Percentiles rank a stretch among this genome's conserved stretches.
These are phyloP conservation scores for Clistopyga incitator DNA, from an alignment of 2,888 invertebrate species.

Conservation along the genomic window DNA sequence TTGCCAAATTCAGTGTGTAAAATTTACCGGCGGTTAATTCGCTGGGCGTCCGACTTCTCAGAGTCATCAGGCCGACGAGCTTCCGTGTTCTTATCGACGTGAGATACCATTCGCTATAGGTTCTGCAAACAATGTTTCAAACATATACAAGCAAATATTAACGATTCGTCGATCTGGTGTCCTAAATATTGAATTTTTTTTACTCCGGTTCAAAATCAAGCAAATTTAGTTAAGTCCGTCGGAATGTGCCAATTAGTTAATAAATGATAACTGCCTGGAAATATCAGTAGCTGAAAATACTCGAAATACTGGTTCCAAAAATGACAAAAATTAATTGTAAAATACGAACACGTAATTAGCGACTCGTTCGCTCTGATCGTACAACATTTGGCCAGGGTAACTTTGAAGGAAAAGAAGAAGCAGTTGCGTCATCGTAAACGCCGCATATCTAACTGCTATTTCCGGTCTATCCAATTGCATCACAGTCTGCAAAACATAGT, in stretches of 20 bases:
- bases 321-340: background rate
- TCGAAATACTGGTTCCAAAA: background rate
- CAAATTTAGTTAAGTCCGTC: no score
- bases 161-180: no score
- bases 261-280: no score
- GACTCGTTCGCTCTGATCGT: slow-evolving; percentile 62
- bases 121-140: slow-evolving; percentile 40
- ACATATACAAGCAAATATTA: background rate
- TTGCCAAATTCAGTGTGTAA: slow-evolving; percentile 63
- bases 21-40: slow-evolving; percentile 67
- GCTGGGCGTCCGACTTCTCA: slow-evolving; percentile 65
- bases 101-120: slow-evolving; percentile 65
- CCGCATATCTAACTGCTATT: slow-evolving; percentile 59
- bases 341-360: slow-evolving; percentile 61
- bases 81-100: slow-evolving; percentile 63
- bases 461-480: slow-evolving; percentile 60
- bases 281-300: background rate
- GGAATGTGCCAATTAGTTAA: no score
- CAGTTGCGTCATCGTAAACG: slow-evolving; percentile 55
- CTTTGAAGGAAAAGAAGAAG: slow-evolving; percentile 62
- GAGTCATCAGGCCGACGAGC: slow-evolving; percentile 61
- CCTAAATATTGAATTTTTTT: no score
- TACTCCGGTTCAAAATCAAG: no score
- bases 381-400: slow-evolving; percentile 64
- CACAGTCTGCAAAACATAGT: slow-evolving; percentile 51